These are phyloP conservation scores for Melanotus villosus DNA, from an alignment of 2,888 invertebrate species.

Conservation along the genomic window DNA sequence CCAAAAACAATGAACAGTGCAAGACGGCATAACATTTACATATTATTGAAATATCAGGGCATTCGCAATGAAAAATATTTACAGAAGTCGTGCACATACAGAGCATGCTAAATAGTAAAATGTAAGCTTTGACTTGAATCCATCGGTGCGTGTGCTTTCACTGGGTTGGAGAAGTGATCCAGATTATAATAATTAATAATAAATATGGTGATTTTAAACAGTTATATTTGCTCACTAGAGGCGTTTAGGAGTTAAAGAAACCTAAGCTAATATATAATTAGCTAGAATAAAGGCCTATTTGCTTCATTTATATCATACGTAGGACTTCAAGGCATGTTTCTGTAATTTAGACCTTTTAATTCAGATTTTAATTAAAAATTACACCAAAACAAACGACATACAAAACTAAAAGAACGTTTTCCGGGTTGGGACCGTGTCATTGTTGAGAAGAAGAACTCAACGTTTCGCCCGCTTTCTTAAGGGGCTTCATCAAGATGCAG, in stretches of 20 bases:
- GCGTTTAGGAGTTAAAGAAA: constrained; percentile 21
- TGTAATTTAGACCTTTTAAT: no score
- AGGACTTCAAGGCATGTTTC: no score
- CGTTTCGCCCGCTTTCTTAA: no score
- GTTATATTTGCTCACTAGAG: constrained; percentile 15
- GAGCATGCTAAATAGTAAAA: constrained; percentile 52
- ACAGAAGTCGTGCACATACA: constrained; percentile 54
- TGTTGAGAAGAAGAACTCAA: no score
- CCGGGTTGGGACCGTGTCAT: no score
- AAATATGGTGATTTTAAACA: constrained; percentile 12
- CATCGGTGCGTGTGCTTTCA: constrained; percentile 60
- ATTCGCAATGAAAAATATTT: constrained; percentile 24
- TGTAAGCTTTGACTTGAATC: constrained; percentile 54
- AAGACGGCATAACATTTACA: constrained; percentile 27
- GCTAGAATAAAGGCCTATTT: no score
- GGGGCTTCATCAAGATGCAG: no score
- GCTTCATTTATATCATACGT: no score
- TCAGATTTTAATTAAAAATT: no score
- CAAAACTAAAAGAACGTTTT: no score
- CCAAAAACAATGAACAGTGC: not conserved
- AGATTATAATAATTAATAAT: constrained; percentile 4
- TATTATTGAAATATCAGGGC: constrained; percentile 5
- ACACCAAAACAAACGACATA: no score
- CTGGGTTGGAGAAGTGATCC: constrained; percentile 45
- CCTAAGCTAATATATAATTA: not conserved